Conservation (phyloP, 2,888 invertebrate species). For the Acanthoscelides obtectus region DNA sequence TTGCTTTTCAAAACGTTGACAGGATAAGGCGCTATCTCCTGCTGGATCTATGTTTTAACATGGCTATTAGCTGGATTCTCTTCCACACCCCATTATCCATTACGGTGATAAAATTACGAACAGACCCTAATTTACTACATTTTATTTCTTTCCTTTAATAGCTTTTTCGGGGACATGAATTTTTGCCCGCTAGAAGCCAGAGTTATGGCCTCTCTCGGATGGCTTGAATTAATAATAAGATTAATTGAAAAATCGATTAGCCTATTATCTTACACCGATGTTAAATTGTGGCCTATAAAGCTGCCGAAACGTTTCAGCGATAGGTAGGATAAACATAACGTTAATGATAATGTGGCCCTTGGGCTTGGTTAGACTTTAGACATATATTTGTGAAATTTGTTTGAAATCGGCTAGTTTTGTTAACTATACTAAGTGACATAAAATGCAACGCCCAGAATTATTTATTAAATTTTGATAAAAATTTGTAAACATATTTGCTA, state of each 20-base stretch:
- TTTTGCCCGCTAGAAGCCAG: background rate
- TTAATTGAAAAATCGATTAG: background rate
- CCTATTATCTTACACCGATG: background rate
- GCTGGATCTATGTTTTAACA: slow-evolving; percentile 21
- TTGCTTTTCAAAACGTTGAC: slow-evolving; percentile 32
- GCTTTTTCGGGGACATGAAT: background rate
- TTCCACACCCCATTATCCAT: slow-evolving; percentile 19
- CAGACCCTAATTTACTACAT: background rate
- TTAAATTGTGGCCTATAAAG: background rate
- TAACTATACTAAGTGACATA: too few species aligned
- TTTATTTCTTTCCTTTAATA: background rate
- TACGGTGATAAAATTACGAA: background rate
- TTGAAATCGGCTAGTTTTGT: too few species aligned
- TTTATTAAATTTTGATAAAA: too few species aligned
- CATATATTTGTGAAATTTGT: too few species aligned
- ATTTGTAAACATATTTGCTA: too few species aligned
- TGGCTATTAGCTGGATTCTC: slow-evolving; percentile 14
- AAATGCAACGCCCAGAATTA: too few species aligned
- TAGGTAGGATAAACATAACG: too few species aligned
- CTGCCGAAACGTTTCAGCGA: background rate
- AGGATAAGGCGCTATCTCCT: slow-evolving; percentile 24
- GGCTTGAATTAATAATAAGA: background rate
- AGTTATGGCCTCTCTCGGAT: background rate
- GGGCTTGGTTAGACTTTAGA: too few species aligned
- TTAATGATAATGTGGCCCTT: too few species aligned